Evolutionary conservation across 1,140 invertebrate genomes (phyloP).

Genomic region (Cydia pomonella): DNA sequence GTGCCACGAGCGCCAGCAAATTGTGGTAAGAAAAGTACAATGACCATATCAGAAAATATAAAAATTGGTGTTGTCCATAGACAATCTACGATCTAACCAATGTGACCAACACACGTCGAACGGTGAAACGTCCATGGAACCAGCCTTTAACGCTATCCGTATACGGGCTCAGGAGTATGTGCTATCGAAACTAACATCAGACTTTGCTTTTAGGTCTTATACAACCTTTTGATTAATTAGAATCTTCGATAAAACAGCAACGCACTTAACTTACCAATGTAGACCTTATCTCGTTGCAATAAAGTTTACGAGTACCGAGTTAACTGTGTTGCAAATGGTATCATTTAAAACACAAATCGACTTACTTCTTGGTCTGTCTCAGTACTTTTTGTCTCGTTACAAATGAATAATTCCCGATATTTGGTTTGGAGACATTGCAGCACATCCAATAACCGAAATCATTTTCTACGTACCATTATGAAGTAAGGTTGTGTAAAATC

Average conservation of each 20-base stretch:
- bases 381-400: no score
- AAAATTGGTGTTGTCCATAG: background rate
- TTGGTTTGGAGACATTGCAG: no score
- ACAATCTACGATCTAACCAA: background rate
- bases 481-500: background rate
- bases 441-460: background rate
- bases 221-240: background rate
- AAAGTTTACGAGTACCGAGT: background rate
- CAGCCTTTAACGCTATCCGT: conserved; percentile 6
- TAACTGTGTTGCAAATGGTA: background rate
- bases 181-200: conserved; percentile 5
- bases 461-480: background rate
- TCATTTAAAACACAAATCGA: no score
- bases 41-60: background rate
- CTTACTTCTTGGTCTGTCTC: no score
- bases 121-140: background rate
- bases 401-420: no score
- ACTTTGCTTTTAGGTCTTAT: background rate
- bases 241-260: background rate
- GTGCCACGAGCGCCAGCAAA: background rate
- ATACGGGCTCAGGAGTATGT: conserved; percentile 14
- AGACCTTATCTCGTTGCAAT: background rate
- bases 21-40: background rate
- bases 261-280: background rate
- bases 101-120: background rate